phyloP scores from a whole-genome alignment of 2,797 vertebrate genomes.

The Anabacerthia variegaticeps region DNA sequence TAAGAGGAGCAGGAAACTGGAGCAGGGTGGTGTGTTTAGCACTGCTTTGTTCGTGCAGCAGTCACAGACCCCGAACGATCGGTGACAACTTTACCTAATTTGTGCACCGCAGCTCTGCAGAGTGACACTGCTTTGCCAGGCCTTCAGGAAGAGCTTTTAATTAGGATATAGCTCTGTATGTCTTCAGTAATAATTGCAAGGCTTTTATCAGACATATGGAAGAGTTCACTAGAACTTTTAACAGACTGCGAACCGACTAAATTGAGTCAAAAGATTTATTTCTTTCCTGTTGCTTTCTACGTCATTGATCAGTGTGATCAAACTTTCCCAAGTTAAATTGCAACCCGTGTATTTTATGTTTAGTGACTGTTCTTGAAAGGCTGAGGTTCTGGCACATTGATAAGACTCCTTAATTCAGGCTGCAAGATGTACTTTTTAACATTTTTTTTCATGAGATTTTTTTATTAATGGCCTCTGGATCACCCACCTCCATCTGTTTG shows the following conservation, averaged over 20 bases:
- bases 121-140: neutral
- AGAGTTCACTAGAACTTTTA: conserved; percentile 31
- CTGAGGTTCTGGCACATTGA: neutral
- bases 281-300: neutral
- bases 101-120: neutral
- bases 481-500: neutral
- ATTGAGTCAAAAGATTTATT: neutral
- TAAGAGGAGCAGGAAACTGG: neutral
- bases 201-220: conserved; percentile 36
- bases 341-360: neutral
- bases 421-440: neutral
- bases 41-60: neutral
- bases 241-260: conserved; percentile 14
- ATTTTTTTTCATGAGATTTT: neutral
- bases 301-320: neutral
- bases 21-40: neutral
- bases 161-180: conserved; percentile 14
- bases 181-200: conserved; percentile 25
- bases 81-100: neutral
- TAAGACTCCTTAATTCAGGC: neutral
- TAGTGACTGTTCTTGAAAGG: neutral
- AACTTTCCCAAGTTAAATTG: neutral
- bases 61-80: neutral
- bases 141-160: conserved; percentile 35
- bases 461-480: neutral